phyloP scores from a whole-genome alignment of 2,888 invertebrate genomes.

The Drosophila ezoana region DNA sequence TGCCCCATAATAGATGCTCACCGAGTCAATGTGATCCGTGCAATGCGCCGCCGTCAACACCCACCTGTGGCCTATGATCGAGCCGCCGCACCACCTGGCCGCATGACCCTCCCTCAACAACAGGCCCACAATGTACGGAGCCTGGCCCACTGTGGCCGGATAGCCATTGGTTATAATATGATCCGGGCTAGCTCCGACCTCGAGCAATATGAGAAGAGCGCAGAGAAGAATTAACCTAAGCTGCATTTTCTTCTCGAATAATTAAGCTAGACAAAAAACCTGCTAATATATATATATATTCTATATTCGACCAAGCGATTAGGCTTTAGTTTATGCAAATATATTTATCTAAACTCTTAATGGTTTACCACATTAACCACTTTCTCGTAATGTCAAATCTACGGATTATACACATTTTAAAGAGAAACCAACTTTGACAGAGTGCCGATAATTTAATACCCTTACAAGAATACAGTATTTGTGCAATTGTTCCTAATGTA shows the following conservation, averaged over 20 bases:
- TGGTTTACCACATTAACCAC: conserved; percentile 22
- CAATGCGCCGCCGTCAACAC: conserved; percentile 64
- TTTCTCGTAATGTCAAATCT: not conserved
- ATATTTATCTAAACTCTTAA: conserved; percentile 22
- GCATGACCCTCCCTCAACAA: conserved; percentile 17
- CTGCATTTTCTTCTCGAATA: conserved; percentile 14
- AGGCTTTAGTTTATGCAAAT: not conserved
- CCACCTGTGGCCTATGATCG: conserved; percentile 44
- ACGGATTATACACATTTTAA: too few species aligned
- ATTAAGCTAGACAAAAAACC: not conserved
- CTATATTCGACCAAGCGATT: not conserved
- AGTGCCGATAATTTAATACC: too few species aligned
- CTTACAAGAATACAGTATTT: too few species aligned
- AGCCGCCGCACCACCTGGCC: conserved; percentile 59
- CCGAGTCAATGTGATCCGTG: conserved; percentile 45
- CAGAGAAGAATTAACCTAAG: conserved; percentile 32
- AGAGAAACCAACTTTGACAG: too few species aligned
- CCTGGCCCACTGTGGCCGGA: conserved; percentile 48
- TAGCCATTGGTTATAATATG: conserved; percentile 70
- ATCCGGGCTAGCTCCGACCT: conserved; percentile 25
- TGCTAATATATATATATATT: conserved; percentile 1
- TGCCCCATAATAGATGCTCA: conserved; percentile 69
- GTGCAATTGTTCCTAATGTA: too few species aligned
- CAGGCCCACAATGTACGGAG: conserved; percentile 68
- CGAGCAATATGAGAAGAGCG: conserved; percentile 5